Conservation (phyloP, 2,888 invertebrate species). For the Trichogramma evanescens region DNA sequence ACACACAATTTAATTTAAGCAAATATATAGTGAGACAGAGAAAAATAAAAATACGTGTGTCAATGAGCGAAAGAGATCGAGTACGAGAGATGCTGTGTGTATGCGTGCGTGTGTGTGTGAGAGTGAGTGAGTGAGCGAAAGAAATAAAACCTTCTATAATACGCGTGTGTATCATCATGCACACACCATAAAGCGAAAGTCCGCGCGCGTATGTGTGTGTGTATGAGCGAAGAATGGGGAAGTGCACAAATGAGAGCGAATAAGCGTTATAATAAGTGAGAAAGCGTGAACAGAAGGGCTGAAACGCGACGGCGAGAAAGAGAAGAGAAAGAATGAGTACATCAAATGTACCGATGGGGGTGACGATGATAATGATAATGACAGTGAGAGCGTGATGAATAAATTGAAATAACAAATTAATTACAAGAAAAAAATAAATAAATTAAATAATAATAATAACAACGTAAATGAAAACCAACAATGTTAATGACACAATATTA, state of each 20-base stretch:
- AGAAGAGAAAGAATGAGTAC: too few relatives aligned
- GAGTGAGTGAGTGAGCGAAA: conserved; percentile 9
- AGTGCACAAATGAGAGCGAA: too few relatives aligned
- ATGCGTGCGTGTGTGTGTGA: conserved; percentile 11
- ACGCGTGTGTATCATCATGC: neutral
- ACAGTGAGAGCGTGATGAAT: too few relatives aligned
- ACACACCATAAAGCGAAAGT: neutral
- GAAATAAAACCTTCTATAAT: neutral
- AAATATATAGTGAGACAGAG: conserved; percentile 1
- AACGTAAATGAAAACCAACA: conserved; percentile 14
- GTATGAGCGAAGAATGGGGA: too few relatives aligned
- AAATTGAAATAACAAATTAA: too few relatives aligned
- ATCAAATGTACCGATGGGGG: too few relatives aligned
- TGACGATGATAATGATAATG: too few relatives aligned
- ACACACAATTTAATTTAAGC: conserved; percentile 6
- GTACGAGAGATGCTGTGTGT: conserved; percentile 9
- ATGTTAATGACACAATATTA: conserved; percentile 32
- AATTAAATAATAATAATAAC: neutral
- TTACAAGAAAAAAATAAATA: neutral
- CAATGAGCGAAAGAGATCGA: conserved; percentile 10
- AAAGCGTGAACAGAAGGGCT: too few relatives aligned
- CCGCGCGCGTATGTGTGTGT: too few relatives aligned
- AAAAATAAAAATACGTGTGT: neutral
- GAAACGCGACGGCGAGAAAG: too few relatives aligned
- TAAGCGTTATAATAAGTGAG: too few relatives aligned